Conservation (phyloP, 2,797 vertebrate species). For the Rhynchonycteris naso region DNA sequence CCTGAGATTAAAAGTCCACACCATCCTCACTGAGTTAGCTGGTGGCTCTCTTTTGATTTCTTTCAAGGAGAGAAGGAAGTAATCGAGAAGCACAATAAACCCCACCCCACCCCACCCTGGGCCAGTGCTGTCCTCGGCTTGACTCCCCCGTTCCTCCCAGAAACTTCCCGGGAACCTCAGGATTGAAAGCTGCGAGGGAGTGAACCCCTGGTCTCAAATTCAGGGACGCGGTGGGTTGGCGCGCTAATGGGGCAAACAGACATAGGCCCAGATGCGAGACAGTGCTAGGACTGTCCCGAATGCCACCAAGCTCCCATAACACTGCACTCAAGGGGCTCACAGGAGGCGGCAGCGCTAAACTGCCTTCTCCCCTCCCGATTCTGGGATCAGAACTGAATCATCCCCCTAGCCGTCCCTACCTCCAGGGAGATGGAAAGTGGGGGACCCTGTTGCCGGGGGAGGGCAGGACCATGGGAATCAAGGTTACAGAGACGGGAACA, state of each 20-base stretch:
- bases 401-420: not conserved
- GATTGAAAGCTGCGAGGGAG: not conserved
- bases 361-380: not conserved
- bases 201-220: not conserved
- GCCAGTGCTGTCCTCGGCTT: no score
- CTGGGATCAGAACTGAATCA: not conserved
- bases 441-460: not conserved
- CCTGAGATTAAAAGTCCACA: not conserved
- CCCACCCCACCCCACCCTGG: not conserved
- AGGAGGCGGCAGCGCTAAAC: not conserved
- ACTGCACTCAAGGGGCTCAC: accelerated
- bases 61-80: not conserved
- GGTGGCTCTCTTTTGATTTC: not conserved
- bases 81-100: not conserved
- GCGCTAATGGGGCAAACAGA: not conserved
- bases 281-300: not conserved
- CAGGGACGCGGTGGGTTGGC: not conserved
- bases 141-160: not conserved
- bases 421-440: accelerated
- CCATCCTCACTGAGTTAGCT: not conserved
- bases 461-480: not conserved
- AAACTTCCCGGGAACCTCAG: not conserved
- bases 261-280: not conserved
- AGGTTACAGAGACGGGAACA: not conserved
- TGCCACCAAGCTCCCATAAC: not conserved